phyloP scores from a whole-genome alignment of 2,888 invertebrate genomes.

The Acleris emargana region DNA sequence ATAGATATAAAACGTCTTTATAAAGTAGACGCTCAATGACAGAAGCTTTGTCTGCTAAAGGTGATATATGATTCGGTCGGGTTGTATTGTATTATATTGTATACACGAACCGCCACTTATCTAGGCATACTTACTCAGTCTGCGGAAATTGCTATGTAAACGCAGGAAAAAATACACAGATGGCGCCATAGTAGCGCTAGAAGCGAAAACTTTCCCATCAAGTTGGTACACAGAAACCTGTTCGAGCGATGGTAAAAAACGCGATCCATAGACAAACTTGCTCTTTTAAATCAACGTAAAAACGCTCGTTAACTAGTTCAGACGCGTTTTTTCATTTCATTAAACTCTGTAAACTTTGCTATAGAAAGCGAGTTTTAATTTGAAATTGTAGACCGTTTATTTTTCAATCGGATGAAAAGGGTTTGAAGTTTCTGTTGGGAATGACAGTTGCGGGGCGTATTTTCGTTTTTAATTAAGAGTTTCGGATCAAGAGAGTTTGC shows the following conservation, averaged over 20 bases:
- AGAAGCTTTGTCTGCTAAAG: too few species aligned
- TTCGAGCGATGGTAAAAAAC: background rate
- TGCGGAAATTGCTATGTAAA: too few species aligned
- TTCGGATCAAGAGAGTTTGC: background rate
- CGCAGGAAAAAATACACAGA: too few species aligned
- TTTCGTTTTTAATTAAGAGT: slow-evolving; percentile 17
- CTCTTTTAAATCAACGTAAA: slow-evolving; percentile 7
- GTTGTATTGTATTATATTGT: too few species aligned
- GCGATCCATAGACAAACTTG: slow-evolving; percentile 13
- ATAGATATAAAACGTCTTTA: too few species aligned
- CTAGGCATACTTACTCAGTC: too few species aligned
- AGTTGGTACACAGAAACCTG: slow-evolving; percentile 1
- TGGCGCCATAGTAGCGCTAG: too few species aligned
- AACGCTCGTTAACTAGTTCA: slow-evolving; percentile 10
- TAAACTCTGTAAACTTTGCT: slow-evolving; percentile 8
- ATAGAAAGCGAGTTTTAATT: slow-evolving; percentile 11
- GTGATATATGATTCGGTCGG: too few species aligned
- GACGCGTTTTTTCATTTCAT: slow-evolving; percentile 7
- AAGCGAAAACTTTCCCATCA: too few species aligned
- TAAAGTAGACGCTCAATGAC: too few species aligned
- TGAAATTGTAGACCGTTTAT: slow-evolving; percentile 7
- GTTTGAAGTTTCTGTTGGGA: background rate
- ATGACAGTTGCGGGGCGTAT: slow-evolving; percentile 13
- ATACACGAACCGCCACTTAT: too few species aligned
- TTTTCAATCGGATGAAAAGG: slow-evolving; percentile 16